These are phyloP conservation scores for Mastacembelus armatus DNA, from an alignment of 2,797 vertebrate species.

Conservation along the genomic window DNA sequence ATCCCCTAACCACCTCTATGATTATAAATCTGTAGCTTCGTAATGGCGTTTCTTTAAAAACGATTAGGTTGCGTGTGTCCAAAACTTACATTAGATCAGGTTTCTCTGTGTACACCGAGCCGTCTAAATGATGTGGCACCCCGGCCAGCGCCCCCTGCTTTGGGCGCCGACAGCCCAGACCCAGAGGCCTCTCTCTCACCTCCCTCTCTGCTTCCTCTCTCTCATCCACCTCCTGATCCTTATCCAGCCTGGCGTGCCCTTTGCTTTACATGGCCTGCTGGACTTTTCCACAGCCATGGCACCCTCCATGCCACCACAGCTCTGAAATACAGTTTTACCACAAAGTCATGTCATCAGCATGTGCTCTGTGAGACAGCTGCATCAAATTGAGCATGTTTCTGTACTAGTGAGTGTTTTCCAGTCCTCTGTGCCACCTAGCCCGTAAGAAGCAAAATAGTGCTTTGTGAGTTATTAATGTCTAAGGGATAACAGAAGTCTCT, in stretches of 20 bases:
- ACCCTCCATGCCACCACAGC: conserved; percentile 40
- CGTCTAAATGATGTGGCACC: conserved; percentile 76
- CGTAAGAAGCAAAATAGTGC: conserved; percentile 21
- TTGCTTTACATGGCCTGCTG: conserved; percentile 74
- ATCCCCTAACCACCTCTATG: neutral
- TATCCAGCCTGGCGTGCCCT: conserved; percentile 82
- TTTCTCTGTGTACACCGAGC: conserved; percentile 78
- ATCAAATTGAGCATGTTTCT: conserved; percentile 72
- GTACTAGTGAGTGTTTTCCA: conserved; percentile 56
- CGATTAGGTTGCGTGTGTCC: conserved; percentile 25
- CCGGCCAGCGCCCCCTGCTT: conserved; percentile 61
- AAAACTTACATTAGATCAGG: conserved; percentile 80
- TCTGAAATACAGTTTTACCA: conserved; percentile 55
- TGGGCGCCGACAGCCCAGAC: conserved; percentile 63
- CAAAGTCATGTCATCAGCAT: conserved; percentile 60
- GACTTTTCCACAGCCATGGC: conserved; percentile 41
- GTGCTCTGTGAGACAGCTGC: conserved; percentile 65
- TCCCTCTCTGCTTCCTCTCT: conserved; percentile 36
- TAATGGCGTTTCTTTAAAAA: conserved; percentile 1
- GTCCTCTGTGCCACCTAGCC: conserved; percentile 43
- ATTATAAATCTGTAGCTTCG: neutral
- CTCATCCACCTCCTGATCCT: conserved; percentile 74
- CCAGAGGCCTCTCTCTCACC: conserved; percentile 65
- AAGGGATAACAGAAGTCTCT: conserved; percentile 38
- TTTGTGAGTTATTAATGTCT: conserved; percentile 33